Evolutionary conservation across 2,113 vertebrate genomes (phyloP), one percentile per base, ranked within the genome.

Genomic region (Microcebus griseorufus): DNA sequence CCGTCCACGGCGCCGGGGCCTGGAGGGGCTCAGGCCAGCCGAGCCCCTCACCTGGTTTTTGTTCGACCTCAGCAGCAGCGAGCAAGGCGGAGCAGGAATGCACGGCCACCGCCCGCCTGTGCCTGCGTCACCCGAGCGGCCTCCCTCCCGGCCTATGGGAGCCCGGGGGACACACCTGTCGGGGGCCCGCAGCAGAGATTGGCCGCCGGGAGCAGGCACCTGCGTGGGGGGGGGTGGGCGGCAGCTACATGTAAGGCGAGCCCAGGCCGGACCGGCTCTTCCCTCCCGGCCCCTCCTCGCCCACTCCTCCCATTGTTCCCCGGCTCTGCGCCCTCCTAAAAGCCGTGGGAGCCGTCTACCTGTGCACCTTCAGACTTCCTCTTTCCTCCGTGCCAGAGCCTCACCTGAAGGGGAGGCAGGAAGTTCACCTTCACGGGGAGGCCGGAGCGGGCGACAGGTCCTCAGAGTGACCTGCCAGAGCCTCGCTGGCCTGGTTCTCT

Each of bases 231-330:
- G 98, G 99, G 42, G 42, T 8, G 98, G 98, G 98, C 98, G 98
- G 88, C 98, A 98, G 98, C 95, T 99, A 99, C 99, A 99, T 99
- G 99, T 99, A 99, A 99, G 99, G 98, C 98, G 99, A 99, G 99
- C 99, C 98, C 97, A 98, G 99, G 98, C 99, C 99, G 97, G 99
- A 98, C 99, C 97, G 98, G 97, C 99, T 99, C 99, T 99, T 98
- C 99, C 98, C 99, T 99, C 98, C 99, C 99, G 9, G 37, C 60
- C 62, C 51, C 10, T 27, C 69, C 29, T 85, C 17, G n/a, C 73
- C 89, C 60, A 32, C 67, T 11, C 75, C 85, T 62, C 80, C 83
- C 93, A 84, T 95, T 96, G 97, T 95, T 82, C 94, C 73, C 73
- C 20, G 23, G 55, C n/a, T 78, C 11, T 72, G 9, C 12, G 10